Conservation (phyloP, 1,140 invertebrate genomes). For the Hirudo medicinalis region DNA sequence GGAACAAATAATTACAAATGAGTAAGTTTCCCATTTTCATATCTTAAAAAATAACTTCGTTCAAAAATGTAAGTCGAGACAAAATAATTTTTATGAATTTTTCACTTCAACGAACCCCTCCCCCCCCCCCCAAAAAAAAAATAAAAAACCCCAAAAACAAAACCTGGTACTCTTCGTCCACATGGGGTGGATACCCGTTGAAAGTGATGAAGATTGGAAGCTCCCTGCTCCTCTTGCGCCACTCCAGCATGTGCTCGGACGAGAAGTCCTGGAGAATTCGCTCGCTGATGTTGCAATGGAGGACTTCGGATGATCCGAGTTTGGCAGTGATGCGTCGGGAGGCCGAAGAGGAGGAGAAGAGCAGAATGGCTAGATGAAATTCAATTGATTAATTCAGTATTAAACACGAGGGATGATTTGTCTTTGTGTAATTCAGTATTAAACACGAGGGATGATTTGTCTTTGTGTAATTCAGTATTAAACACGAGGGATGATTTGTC, state of each 20-base stretch:
- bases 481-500: neutral
- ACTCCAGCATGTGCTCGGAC: slow-evolving; percentile 22
- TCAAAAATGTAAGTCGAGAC: too few relatives aligned
- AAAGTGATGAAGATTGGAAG: slow-evolving; percentile 44
- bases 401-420: neutral
- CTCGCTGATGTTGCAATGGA: slow-evolving; percentile 14
- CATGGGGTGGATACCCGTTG: slow-evolving; percentile 86
- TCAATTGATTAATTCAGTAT: neutral
- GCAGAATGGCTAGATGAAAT: neutral
- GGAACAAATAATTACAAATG: too few relatives aligned
- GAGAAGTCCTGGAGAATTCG: slow-evolving; percentile 11
- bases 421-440: neutral
- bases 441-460: neutral
- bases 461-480: neutral
- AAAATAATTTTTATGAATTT: too few relatives aligned
- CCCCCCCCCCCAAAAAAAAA: too few relatives aligned
- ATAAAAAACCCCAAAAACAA: neutral
- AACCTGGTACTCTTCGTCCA: slow-evolving; percentile 76
- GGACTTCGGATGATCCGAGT: slow-evolving; percentile 16
- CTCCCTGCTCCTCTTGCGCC: slow-evolving; percentile 24
- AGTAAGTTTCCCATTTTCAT: too few relatives aligned
- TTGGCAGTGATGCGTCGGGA: neutral
- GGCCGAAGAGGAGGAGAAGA: neutral
- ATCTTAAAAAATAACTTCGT: too few relatives aligned
- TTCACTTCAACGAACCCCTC: too few relatives aligned